Conservation (phyloP, 1,140 invertebrate species). For the Acromyrmex charruanus region DNA sequence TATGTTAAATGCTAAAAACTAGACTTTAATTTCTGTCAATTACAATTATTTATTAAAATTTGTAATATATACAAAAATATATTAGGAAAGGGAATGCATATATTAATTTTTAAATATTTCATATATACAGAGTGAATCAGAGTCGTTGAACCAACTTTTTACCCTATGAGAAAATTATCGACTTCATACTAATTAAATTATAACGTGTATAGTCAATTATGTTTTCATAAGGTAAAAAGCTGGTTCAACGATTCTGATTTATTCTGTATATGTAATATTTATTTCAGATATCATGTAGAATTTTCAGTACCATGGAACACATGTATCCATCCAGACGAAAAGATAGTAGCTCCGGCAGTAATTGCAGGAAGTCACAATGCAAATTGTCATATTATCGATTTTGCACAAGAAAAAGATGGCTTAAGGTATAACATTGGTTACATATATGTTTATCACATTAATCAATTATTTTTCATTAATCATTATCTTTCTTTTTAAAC, state of each 20-base stretch:
- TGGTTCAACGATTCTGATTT: no score
- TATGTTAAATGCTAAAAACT: background rate
- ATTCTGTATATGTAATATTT: background rate
- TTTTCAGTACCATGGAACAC: conserved; percentile 81
- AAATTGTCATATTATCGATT: conserved; percentile 77
- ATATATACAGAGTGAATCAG: background rate
- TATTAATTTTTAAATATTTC: background rate
- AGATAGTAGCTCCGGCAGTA: conserved; percentile 67
- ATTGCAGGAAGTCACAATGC: conserved; percentile 70
- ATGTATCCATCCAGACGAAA: conserved; percentile 73
- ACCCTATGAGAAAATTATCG: no score
- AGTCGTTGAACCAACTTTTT: no score
- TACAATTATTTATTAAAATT: background rate
- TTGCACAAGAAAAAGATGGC: conserved; percentile 78
- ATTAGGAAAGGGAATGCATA: background rate
- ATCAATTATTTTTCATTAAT: background rate
- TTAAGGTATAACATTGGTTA: conserved; percentile 72
- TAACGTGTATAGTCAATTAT: no score
- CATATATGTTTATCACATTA: background rate
- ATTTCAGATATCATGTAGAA: conserved; percentile 79
- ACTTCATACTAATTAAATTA: no score
- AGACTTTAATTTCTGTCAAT: background rate
- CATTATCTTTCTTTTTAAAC: background rate
- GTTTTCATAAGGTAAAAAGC: no score
- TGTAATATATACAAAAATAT: background rate